phyloP scores from a whole-genome alignment of 2,888 invertebrate species.

The Stictocephala bisonia region DNA sequence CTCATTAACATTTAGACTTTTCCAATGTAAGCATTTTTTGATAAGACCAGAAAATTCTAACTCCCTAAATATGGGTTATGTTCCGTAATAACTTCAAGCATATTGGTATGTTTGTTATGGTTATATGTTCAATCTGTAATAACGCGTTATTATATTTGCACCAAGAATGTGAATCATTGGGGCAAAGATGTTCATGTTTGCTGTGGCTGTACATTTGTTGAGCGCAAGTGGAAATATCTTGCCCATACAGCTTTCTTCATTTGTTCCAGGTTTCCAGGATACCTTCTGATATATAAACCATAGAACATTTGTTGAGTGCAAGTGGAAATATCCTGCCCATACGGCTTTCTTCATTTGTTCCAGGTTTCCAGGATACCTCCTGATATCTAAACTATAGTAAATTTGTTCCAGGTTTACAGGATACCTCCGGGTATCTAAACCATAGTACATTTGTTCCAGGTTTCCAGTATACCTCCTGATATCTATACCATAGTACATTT shows the following conservation, averaged over 20 bases:
- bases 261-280: slow-evolving; percentile 32
- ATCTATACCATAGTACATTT: slow-evolving; percentile 57
- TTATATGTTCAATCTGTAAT: slow-evolving; percentile 7
- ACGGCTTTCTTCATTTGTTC: slow-evolving; percentile 1
- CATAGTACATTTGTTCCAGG: slow-evolving; percentile 53
- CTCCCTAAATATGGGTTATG: neutral
- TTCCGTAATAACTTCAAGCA: neutral
- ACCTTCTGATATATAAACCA: too few species aligned
- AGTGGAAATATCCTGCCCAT: neutral
- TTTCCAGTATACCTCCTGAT: slow-evolving; percentile 52
- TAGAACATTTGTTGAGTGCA: slow-evolving; percentile 16
- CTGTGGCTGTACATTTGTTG: slow-evolving; percentile 7
- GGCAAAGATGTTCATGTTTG: neutral
- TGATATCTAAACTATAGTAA: slow-evolving; percentile 59
- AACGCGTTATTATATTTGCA: slow-evolving; percentile 8
- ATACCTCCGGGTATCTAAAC: slow-evolving; percentile 56
- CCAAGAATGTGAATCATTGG: neutral
- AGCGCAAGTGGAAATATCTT: slow-evolving; percentile 4
- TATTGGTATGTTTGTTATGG: neutral
- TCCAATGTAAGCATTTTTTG: neutral
- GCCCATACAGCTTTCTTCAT: neutral
- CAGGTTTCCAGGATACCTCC: slow-evolving; percentile 46
- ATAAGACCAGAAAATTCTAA: slow-evolving; percentile 5
- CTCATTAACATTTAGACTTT: slow-evolving; percentile 5
- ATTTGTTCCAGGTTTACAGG: neutral